A percentile compares a stretch with the other conserved stretches of the same genome.
Conservation (phyloP, 2,888 invertebrate genomes). For the Zele albiditarsus region DNA sequence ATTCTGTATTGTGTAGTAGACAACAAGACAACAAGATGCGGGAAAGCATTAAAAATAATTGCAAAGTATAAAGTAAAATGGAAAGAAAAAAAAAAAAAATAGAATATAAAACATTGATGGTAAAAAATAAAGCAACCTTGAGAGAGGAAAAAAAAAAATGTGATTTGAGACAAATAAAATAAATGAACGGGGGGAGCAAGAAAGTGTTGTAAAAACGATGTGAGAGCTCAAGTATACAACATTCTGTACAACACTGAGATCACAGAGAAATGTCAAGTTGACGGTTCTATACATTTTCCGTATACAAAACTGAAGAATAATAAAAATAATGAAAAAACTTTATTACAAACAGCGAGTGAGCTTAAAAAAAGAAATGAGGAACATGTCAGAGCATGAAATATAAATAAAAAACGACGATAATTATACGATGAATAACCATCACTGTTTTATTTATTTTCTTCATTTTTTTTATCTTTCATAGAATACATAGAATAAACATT, state of each 20-base stretch:
- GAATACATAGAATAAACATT: too few relatives aligned
- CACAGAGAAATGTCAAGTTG: constrained; percentile 50
- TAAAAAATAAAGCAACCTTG: neutral
- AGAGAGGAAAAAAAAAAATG: too few relatives aligned
- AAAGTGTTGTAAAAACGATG: neutral
- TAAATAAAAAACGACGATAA: neutral
- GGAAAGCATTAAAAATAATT: constrained; percentile 31
- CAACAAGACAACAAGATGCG: neutral
- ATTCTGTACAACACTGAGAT: constrained; percentile 48
- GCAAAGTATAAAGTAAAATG: neutral
- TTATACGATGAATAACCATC: neutral
- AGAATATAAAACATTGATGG: neutral
- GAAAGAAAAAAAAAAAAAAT: neutral
- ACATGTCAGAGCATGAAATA: neutral
- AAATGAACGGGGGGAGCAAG: neutral
- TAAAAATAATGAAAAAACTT: neutral
- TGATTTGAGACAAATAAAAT: neutral
- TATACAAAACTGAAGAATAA: neutral
- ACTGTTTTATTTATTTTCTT: neutral
- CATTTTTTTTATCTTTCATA: neutral
- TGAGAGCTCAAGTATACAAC: neutral
- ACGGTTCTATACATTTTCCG: neutral
- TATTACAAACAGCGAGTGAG: neutral
- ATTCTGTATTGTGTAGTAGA: neutral
- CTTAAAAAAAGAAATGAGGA: neutral